Percentiles rank a stretch among this genome's conserved stretches.
phyloP scores from a whole-genome alignment of 2,113 vertebrate species.

The Ariopsis seemanni region DNA sequence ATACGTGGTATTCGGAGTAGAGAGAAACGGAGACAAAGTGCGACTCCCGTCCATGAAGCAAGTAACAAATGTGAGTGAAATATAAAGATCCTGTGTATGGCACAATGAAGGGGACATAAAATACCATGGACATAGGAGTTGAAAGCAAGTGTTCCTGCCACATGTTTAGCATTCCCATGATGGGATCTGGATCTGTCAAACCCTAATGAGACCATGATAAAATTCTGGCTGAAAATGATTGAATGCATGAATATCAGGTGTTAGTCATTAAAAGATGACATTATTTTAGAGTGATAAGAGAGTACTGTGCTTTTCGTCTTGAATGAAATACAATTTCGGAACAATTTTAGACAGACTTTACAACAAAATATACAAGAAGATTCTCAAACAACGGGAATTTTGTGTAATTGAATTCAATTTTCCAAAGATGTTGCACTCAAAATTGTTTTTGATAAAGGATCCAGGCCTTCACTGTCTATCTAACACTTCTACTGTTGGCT shows the following conservation, averaged over 20 bases:
- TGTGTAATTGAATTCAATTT: too few relatives aligned
- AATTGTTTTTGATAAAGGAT: not conserved
- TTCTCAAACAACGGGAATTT: not conserved
- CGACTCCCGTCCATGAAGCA: slow-evolving; percentile 67
- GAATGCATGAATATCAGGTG: not conserved
- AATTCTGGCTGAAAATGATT: not conserved
- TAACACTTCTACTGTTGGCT: not conserved
- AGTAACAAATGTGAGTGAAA: slow-evolving; percentile 68
- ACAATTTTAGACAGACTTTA: not conserved
- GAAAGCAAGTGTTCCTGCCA: not conserved
- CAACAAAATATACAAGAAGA: not conserved
- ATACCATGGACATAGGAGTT: not conserved
- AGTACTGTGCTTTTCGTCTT: not conserved
- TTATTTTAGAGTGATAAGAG: not conserved
- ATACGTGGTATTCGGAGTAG: slow-evolving; percentile 74
- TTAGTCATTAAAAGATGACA: not conserved
- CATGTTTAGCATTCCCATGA: too few relatives aligned
- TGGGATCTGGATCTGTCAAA: not conserved
- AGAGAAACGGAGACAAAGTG: slow-evolving; percentile 64
- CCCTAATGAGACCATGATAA: too few relatives aligned
- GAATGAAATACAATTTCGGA: not conserved
- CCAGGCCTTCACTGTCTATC: not conserved
- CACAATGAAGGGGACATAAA: not conserved
- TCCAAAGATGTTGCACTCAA: not conserved
- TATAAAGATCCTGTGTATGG: not conserved